Base-by-base conservation (phyloP, 2,888 invertebrate genomes). In the Alviniconcha strummeri region DNA sequence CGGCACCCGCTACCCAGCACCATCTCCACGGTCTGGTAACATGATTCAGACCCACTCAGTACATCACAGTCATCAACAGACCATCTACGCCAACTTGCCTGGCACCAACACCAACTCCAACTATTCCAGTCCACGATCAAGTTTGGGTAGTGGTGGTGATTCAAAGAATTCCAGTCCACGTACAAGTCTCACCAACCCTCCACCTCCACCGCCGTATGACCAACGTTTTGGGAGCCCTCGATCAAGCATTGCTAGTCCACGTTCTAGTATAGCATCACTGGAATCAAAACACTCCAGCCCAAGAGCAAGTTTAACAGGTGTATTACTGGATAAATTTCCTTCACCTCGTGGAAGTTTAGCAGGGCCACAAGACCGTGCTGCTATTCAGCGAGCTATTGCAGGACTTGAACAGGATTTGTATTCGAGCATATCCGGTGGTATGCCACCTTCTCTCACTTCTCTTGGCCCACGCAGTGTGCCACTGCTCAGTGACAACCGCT, bases 221-320 rank as follows among this genome's bases (percentile, higher is more conserved):
- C 86, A 88, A 19, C 87, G 89, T 67, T 87, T 85, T 52, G 87
- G 89, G 6, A 89, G 89, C 81, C 89, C 90, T n/a, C 87, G 91
- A 67, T 90, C 90, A 77, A 91, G 90, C 84, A 85, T 90, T 69
- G 89, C 90, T 8, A 92, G 90, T 84, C 90, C 91, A 69, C 86
- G 90, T n/a, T 92, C 92, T n/a, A 92, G 92, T 86, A 92, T 72
- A 36, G 82, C 93, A 84, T 94, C 94, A 52, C 91, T 94, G 84
- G 94, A 94, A 88, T 94, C 94, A 0, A 94, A 94, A 89, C 94
- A 94, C 92, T 94, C 94, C 88, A 94, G 94, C 88, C 94, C 94
- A 56, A 86, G 91, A 80, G 89, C 90, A n/a, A 92, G 92, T 86
- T 83, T 92, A 79, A 90, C 90, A 7, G 90, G 90, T 64, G 87